Evolutionary conservation across 2,888 invertebrate genomes (phyloP).

Genomic region (Chrysopilus asiliformis): DNA sequence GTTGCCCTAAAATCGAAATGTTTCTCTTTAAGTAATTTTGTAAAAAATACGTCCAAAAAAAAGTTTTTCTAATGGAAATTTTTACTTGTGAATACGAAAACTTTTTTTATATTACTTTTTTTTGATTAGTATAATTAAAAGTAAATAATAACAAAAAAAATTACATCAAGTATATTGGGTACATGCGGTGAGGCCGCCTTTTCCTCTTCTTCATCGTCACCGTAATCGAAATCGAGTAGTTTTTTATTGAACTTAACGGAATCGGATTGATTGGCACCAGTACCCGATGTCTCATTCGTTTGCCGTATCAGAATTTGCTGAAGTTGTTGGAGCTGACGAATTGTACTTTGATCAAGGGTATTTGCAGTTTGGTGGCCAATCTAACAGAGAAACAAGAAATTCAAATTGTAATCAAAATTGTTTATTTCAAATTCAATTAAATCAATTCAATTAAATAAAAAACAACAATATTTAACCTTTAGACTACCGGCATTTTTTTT

Average conservation of each 20-base stretch:
- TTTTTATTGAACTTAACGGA: slow-evolving; percentile 70
- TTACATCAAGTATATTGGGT: slow-evolving; percentile 19
- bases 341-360: slow-evolving; percentile 23
- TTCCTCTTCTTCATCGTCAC: slow-evolving; percentile 65
- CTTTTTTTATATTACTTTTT: too few species aligned
- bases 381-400: slow-evolving; percentile 21
- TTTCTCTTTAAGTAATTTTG: neutral
- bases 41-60: slow-evolving; percentile 2
- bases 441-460: too few species aligned
- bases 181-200: slow-evolving; percentile 23
- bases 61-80: slow-evolving; percentile 1
- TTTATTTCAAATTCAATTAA: too few species aligned
- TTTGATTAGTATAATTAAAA: too few species aligned
- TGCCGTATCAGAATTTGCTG: slow-evolving; percentile 43
- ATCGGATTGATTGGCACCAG: slow-evolving; percentile 19
- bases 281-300: slow-evolving; percentile 16
- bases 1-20: slow-evolving; percentile 24
- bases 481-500: too few species aligned
- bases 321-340: slow-evolving; percentile 46
- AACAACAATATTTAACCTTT: too few species aligned
- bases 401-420: too few species aligned
- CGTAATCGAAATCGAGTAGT: slow-evolving; percentile 80
- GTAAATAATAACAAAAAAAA: slow-evolving; percentile 12
- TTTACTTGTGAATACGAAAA: slow-evolving; percentile 7
- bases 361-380: slow-evolving; percentile 29